Evolutionary conservation across 2,888 invertebrate species (phyloP).

Genomic region (Fragum fragum): DNA sequence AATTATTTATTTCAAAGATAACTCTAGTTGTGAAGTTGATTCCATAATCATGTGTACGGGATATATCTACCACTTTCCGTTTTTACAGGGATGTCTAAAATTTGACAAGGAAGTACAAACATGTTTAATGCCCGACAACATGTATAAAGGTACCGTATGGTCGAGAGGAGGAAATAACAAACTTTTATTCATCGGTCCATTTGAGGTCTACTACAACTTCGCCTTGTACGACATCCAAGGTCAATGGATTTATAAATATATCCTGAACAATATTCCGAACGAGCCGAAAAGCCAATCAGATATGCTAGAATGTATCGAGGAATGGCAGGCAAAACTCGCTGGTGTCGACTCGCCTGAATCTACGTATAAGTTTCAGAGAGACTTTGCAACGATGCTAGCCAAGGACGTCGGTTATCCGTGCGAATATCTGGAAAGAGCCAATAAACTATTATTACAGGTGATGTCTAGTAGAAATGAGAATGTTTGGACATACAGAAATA

Average conservation of each 20-base stretch:
- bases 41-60: conserved; percentile 53
- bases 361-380: not conserved
- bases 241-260: conserved; percentile 31
- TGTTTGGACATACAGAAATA: conserved; percentile 10
- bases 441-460: not conserved
- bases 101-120: not conserved
- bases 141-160: conserved; percentile 59
- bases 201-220: conserved; percentile 55
- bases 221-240: conserved; percentile 63
- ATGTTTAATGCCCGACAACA: conserved; percentile 25
- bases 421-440: not conserved
- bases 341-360: not conserved
- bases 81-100: conserved; percentile 32
- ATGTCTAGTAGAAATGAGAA: not conserved
- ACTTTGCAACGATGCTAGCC: not conserved
- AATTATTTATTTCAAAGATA: conserved; percentile 55
- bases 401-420: conserved; percentile 6
- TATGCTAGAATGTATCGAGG: not conserved
- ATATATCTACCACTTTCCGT: conserved; percentile 44
- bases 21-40: conserved; percentile 55
- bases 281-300: not conserved
- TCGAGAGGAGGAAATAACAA: conserved; percentile 52
- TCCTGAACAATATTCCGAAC: not conserved
- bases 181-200: conserved; percentile 51
- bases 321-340: conserved; percentile 8